phyloP scores from a whole-genome alignment of 2,797 vertebrate species.

The Champsocephalus gunnari region DNA sequence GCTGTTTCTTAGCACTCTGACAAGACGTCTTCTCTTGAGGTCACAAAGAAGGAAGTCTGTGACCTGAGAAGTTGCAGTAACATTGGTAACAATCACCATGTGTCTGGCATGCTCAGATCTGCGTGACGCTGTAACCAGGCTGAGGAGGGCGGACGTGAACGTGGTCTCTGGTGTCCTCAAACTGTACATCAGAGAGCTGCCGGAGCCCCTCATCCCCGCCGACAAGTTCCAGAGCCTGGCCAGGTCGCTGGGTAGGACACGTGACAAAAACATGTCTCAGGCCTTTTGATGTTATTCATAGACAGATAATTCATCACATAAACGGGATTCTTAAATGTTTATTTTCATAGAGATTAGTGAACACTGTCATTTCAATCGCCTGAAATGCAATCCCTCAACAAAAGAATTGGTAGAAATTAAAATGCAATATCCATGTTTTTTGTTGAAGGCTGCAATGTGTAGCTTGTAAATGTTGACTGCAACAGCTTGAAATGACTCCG shows the following conservation, averaged over 20 bases:
- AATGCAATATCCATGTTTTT: too few species aligned
- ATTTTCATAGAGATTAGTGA: too few species aligned
- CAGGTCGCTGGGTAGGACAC: slow-evolving; percentile 68
- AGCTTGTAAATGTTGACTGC: too few species aligned
- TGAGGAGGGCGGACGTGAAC: slow-evolving; percentile 81
- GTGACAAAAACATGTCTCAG: neutral
- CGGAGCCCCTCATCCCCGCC: slow-evolving; percentile 80
- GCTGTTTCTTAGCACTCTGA: neutral
- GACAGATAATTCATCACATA: too few species aligned
- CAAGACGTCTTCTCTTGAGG: neutral
- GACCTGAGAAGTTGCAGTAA: fast-evolving
- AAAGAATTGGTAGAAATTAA: too few species aligned
- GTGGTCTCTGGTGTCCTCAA: slow-evolving; percentile 83
- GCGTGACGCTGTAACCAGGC: slow-evolving; percentile 78
- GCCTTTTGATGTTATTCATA: too few species aligned
- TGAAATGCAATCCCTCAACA: neutral
- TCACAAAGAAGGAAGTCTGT: neutral
- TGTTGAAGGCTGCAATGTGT: too few species aligned
- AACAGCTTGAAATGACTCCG: too few species aligned
- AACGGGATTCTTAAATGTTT: too few species aligned
- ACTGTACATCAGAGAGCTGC: slow-evolving; percentile 85
- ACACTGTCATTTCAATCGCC: neutral
- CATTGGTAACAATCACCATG: neutral
- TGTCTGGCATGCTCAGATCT: slow-evolving; percentile 65
- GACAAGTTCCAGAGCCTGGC: slow-evolving; percentile 77